Evolutionary conservation across 2,113 vertebrate genomes (phyloP).

Genomic region (Procapra przewalskii): DNA sequence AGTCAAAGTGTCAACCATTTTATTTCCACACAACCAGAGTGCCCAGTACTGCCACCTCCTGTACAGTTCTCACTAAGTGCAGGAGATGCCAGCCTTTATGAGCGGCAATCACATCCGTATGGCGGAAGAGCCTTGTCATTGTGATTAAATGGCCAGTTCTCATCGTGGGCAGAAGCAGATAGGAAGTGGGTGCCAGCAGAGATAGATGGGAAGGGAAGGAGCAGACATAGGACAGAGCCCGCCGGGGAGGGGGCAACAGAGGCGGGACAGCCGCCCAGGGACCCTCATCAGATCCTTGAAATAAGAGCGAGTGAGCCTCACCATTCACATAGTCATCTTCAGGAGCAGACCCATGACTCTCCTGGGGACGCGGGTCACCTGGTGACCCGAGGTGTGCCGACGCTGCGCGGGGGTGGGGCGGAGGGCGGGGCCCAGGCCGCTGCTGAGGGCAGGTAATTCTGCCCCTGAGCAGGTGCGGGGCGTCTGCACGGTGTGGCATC

Average conservation of each 20-base stretch:
- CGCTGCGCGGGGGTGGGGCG: neutral
- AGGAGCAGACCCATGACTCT: neutral
- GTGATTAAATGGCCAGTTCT: neutral
- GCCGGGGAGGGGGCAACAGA: neutral
- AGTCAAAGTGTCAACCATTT: neutral
- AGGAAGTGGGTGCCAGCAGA: neutral
- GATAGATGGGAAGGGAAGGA: neutral
- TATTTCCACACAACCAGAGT: neutral
- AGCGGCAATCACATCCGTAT: neutral
- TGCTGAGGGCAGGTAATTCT: accelerated
- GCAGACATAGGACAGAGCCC: accelerated
- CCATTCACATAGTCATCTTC: accelerated
- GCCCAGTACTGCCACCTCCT: neutral
- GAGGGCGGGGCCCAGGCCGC: neutral
- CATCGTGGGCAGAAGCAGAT: neutral
- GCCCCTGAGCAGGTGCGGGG: neutral
- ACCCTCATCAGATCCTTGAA: neutral
- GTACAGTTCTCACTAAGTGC: neutral
- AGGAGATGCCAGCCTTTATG: neutral
- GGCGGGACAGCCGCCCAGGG: neutral
- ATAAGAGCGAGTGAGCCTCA: neutral
- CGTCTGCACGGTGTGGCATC: neutral
- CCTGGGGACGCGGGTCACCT: neutral
- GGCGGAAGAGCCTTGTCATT: neutral
- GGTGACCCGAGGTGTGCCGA: neutral